Percentiles rank a stretch among this genome's conserved stretches.
phyloP scores from a whole-genome alignment of 2,113 vertebrate species.

The Porphyrio hochstetteri region DNA sequence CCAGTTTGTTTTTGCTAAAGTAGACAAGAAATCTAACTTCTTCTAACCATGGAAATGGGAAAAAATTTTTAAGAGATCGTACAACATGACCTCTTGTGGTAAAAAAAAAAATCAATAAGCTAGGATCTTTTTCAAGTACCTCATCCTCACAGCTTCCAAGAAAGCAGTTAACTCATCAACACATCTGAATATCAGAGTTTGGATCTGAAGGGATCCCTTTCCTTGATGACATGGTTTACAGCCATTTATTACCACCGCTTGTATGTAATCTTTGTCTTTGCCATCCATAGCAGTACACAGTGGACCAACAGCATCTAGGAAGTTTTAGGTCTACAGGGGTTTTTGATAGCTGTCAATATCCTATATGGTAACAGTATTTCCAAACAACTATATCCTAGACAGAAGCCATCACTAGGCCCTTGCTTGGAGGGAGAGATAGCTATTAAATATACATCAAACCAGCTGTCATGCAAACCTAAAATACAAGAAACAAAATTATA shows the following conservation, averaged over 20 bases:
- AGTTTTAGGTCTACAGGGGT: background rate
- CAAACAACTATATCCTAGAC: background rate
- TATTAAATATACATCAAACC: background rate
- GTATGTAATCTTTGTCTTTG: background rate
- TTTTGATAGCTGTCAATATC: slow-evolving; percentile 1
- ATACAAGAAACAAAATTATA: background rate
- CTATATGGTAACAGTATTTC: background rate
- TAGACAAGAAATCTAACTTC: background rate
- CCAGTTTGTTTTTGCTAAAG: background rate
- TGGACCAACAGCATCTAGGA: background rate
- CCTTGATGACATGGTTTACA: background rate
- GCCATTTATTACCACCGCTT: background rate
- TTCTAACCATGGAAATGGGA: background rate
- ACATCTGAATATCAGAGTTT: background rate
- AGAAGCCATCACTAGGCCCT: background rate
- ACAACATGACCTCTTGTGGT: background rate
- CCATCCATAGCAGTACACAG: background rate
- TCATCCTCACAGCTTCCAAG: background rate
- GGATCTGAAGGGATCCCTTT: background rate
- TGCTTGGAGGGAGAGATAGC: background rate
- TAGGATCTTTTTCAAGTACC: background rate
- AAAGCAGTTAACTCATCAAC: background rate
- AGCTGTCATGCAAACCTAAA: background rate
- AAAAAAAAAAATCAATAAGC: background rate
- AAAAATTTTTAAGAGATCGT: background rate